phyloP scores from a whole-genome alignment of 2,888 invertebrate species.

The Invenusta paracnida region DNA sequence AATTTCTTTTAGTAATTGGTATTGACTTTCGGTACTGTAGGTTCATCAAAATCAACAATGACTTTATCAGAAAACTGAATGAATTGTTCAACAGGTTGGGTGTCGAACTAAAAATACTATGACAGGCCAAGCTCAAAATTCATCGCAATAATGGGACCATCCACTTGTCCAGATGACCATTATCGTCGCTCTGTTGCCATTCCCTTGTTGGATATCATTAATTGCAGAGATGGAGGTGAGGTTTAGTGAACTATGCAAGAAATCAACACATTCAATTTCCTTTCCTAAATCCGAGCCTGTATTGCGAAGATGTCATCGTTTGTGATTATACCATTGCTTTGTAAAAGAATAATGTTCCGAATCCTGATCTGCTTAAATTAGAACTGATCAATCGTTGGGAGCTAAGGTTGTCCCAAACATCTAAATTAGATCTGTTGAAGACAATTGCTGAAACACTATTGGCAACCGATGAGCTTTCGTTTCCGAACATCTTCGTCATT shows the following conservation, averaged over 20 bases:
- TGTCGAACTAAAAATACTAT: background rate
- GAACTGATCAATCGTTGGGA: background rate
- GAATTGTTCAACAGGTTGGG: background rate
- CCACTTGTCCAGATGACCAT: background rate
- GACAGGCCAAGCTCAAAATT: background rate
- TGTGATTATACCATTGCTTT: background rate
- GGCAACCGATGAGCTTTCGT: background rate
- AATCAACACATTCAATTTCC: background rate
- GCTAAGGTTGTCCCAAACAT: background rate
- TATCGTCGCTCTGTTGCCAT: background rate
- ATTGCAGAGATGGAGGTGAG: background rate
- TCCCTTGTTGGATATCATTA: background rate
- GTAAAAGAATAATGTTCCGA: background rate
- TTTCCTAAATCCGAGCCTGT: background rate
- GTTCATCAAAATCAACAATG: background rate
- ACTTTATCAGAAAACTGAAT: background rate
- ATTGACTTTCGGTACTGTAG: background rate
- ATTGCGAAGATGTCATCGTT: background rate
- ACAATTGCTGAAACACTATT: background rate
- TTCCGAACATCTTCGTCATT: background rate
- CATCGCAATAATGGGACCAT: background rate
- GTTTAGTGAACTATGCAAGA: background rate
- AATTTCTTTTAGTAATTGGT: background rate
- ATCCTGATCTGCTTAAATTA: background rate
- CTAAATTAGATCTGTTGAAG: background rate